phyloP scores from a whole-genome alignment of 2,797 vertebrate species.

The Limosa lapponica region DNA sequence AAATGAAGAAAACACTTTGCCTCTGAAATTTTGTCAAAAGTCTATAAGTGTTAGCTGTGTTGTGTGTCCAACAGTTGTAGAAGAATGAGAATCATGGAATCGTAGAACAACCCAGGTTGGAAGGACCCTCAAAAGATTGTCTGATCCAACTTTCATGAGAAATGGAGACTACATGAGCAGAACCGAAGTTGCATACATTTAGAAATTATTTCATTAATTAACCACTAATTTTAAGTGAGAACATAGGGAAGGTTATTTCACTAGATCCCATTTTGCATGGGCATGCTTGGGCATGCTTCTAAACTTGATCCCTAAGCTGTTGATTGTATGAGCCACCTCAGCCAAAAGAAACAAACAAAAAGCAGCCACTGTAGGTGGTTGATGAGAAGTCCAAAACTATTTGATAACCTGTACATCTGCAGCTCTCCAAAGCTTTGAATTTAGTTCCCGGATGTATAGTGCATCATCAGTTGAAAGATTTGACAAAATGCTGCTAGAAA shows the following conservation, averaged over 20 bases:
- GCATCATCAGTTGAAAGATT: not conserved
- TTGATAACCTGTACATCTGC: conserved; percentile 22
- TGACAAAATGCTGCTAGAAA: not conserved
- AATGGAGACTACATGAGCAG: not conserved
- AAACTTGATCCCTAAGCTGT: not conserved
- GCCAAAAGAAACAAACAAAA: not conserved
- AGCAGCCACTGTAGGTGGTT: not conserved
- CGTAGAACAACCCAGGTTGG: not conserved
- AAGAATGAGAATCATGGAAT: not conserved
- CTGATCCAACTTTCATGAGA: accelerated
- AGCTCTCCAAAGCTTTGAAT: conserved; percentile 9
- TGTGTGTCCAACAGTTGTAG: not conserved
- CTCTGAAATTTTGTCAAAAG: not conserved
- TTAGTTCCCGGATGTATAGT: not conserved
- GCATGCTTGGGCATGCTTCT: not conserved
- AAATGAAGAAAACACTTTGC: not conserved
- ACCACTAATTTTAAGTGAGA: not conserved
- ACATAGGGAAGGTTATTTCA: not conserved
- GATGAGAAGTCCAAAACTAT: conserved; percentile 41
- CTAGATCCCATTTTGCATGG: not conserved
- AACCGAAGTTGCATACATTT: not conserved
- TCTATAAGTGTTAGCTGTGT: not conserved
- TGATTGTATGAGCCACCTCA: not conserved
- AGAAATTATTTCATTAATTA: not conserved
- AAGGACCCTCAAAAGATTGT: not conserved